Evolutionary conservation across 2,797 vertebrate genomes (phyloP).

Genomic region (Salmo trutta): DNA sequence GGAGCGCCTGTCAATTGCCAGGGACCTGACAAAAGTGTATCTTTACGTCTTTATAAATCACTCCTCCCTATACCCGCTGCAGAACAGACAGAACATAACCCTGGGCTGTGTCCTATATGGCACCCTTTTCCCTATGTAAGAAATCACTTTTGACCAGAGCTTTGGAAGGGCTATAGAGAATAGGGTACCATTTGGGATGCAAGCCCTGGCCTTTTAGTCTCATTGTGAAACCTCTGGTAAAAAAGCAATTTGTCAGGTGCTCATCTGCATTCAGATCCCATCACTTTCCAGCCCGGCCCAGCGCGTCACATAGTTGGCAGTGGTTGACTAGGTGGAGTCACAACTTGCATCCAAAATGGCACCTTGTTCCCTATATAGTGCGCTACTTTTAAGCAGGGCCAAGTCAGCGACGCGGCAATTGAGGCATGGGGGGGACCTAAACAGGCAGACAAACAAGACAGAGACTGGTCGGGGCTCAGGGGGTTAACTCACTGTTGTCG

Average conservation of each 20-base stretch:
- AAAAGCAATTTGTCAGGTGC: slow-evolving; percentile 32
- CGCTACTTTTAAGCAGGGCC: too few species aligned
- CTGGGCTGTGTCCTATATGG: not conserved
- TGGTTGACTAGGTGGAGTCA: too few species aligned
- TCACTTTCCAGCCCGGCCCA: not conserved
- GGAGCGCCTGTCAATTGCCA: slow-evolving; percentile 63
- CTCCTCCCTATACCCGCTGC: slow-evolving; percentile 1
- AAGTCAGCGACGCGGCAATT: not conserved
- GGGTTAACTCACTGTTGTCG: slow-evolving; percentile 32
- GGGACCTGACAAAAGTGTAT: slow-evolving; percentile 52
- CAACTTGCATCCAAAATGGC: too few species aligned
- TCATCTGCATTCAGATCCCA: slow-evolving; percentile 35
- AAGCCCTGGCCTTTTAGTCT: not conserved
- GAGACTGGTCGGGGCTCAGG: not conserved
- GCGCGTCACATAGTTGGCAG: not conserved
- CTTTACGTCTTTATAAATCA: slow-evolving; percentile 68
- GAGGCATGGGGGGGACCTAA: not conserved
- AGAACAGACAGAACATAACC: not conserved
- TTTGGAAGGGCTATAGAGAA: not conserved
- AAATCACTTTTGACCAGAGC: not conserved
- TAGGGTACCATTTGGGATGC: not conserved
- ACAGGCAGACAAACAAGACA: slow-evolving; percentile 2
- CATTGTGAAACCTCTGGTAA: slow-evolving; percentile 7
- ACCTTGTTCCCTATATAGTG: too few species aligned
- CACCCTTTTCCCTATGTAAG: not conserved